phyloP scores from a whole-genome alignment of 1,140 invertebrate genomes.

The Caenorhabditis latens region DNA sequence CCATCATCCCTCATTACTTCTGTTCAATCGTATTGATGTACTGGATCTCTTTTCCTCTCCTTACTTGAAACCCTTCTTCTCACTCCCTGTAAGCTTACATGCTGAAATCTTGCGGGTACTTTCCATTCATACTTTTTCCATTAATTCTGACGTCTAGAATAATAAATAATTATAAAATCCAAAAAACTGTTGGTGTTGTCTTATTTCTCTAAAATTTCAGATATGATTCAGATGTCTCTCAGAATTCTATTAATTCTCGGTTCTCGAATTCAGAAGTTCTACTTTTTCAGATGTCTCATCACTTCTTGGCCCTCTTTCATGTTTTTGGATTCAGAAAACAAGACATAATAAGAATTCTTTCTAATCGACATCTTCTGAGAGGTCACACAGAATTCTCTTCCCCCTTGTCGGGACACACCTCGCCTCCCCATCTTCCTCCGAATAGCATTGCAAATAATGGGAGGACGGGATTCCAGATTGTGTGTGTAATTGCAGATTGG shows the following conservation, averaged over 20 bases:
- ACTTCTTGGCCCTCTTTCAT: no score
- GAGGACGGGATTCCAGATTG: no score
- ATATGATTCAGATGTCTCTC: no score
- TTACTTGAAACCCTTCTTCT: background rate
- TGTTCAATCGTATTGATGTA: background rate
- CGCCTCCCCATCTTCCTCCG: background rate
- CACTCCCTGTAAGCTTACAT: background rate
- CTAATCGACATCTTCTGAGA: background rate
- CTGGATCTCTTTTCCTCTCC: background rate
- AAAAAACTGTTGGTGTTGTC: background rate
- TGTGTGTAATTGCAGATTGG: no score
- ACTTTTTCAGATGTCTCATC: no score
- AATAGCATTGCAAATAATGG: background rate
- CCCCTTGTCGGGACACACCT: conserved; percentile 14
- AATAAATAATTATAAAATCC: background rate
- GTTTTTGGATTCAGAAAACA: background rate
- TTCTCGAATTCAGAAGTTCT: no score
- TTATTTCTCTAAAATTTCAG: background rate
- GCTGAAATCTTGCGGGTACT: background rate
- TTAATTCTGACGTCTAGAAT: background rate
- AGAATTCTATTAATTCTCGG: no score
- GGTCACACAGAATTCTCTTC: background rate
- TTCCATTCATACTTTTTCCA: background rate
- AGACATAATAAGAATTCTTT: background rate
- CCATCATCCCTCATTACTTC: background rate